These are phyloP conservation scores for Chrysolophus pictus DNA, from an alignment of 2,797 vertebrate genomes.

Conservation along the genomic window DNA sequence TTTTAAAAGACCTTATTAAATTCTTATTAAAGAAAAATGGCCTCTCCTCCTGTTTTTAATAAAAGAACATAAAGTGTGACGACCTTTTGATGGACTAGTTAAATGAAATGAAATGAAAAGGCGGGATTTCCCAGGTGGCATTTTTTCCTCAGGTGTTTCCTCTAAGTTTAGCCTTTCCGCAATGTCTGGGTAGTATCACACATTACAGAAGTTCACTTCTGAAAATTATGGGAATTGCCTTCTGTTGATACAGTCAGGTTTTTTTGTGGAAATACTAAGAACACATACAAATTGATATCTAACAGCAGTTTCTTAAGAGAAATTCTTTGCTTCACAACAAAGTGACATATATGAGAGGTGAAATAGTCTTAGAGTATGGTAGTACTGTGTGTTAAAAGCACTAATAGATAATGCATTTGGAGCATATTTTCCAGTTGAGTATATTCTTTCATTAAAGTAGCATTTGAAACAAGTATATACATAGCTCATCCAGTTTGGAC, in stretches of 20 bases:
- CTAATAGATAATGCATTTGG: background rate
- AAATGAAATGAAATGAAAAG: background rate
- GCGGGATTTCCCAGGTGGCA: background rate
- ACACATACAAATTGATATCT: fast-evolving
- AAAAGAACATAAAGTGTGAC: background rate
- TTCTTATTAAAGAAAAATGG: background rate
- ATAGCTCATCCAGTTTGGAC: background rate
- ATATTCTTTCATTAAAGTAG: background rate
- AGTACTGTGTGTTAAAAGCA: background rate
- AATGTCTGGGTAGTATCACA: background rate
- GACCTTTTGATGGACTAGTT: background rate
- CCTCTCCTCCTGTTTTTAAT: fast-evolving
- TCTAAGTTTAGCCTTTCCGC: background rate
- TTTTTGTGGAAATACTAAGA: background rate
- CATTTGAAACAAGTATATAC: background rate
- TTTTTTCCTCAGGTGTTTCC: background rate
- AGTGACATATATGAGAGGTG: background rate
- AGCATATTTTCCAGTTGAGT: background rate
- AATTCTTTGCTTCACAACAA: background rate
- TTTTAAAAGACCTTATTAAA: background rate
- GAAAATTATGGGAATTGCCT: background rate
- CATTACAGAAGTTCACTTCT: background rate
- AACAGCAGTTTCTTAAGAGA: background rate
- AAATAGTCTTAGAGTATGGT: background rate
- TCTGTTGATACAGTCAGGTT: background rate